Base-by-base conservation (phyloP, 2,113 vertebrate species). In the Semnornis frantzii region DNA sequence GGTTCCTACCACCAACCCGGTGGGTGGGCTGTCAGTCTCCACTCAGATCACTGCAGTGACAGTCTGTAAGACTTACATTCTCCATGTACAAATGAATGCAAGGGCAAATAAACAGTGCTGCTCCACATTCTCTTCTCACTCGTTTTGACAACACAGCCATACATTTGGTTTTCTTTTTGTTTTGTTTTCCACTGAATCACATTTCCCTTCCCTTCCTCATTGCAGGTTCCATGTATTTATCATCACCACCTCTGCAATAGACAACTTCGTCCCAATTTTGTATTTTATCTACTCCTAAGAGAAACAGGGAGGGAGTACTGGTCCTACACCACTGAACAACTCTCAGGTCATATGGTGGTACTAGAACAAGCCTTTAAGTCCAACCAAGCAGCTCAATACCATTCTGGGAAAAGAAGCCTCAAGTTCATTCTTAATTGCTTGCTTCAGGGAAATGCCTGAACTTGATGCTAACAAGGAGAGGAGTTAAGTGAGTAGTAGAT, bases 361-460 rank as follows among this genome's bases (percentile, higher is more conserved):
- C 24, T 33, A 33, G 30, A 92, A 63, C 13, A 91, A 62, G 87
- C 37, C 75, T 68, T 57, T 57, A 31, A 95, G 57, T 69, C 60
- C 57, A n/a, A 68, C 11, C 64, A 63, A 74, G 72, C 57, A 82
- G 73, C 37, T 71, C 69, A 20, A 3, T 58, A 52, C 33, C 69
- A 82, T 71, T 48, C 70, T 63, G 85, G 87, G 91, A 87, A 85
- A 92, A 85, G 48, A 89, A 87, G 74, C 66, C 89, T 93, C 91
- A 71, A 94, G 89, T 42, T 78, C 87, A n/a, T n/a, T n/a, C n/a
- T n/a, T n/a, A n/a, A n/a, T n/a, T n/a, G n/a, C n/a, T n/a, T n/a
- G n/a, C n/a, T n/a, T n/a, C n/a, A n/a, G n/a, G n/a, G n/a, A n/a
- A n/a, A n/a, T n/a, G n/a, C n/a, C n/a, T n/a, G 60, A 90, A 85